Base-by-base conservation (phyloP, 1,140 invertebrate genomes). In the Sycophaga agraensis region DNA sequence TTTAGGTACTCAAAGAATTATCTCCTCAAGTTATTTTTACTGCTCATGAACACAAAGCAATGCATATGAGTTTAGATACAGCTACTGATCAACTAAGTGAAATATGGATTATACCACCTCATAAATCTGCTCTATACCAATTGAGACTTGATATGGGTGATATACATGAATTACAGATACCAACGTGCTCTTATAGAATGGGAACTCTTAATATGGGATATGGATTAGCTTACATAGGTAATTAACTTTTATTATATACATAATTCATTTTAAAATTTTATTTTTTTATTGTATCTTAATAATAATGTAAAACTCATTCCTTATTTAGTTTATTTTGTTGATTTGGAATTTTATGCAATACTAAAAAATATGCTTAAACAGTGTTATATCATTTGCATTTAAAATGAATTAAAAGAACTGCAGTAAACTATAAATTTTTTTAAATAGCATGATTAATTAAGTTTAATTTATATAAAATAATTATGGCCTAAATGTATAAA, bases 161-260 rank as follows among this genome's bases (percentile, higher is more conserved):
- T 63, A 78, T 90, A 65, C 86, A 92, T 72, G 94, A 98, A 82
- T 86, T 97, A 39, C 86, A 90, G 76, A 90, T 96, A 56, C 95
- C 95, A 2, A 96, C 94, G 0, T 96, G 91, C 78, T 96, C 93
- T 5, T 98, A 98, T 77, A 85, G 95, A 72, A 97, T 97, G 94
- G 94, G 94, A 2, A 90, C 88, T 19, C 68, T 72, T 9, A 82
- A 90, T 62, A 93, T 94, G 75, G 94, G 93, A 16, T 96, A 89
- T 80, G 93, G 92, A 37, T 87, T 88, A 64, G 90, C 90, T 5
- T 81, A 92, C 54, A 83, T 96, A 60, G 88, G 93, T 96, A 84
- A 84, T n/a, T n/a, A n/a, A n/a, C n/a, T n/a, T n/a, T n/a, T n/a
- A n/a, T 40, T 58, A 37, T 48, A 49, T 22, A 24, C 35, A 12